Evolutionary conservation across 2,797 vertebrate species (phyloP).

Genomic region (Bradypus variegatus): DNA sequence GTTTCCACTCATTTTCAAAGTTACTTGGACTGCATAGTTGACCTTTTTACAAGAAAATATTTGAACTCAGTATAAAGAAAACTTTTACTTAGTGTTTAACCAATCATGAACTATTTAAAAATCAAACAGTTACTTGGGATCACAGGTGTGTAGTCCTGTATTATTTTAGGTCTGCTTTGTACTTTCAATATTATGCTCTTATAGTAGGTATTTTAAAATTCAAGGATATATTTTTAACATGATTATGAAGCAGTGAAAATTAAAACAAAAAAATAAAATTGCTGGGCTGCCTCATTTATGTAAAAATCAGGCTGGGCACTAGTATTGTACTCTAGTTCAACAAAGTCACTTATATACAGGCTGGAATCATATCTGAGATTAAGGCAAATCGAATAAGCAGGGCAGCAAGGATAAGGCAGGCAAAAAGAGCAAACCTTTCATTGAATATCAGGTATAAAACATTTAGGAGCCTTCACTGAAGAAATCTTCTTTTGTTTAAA

Average conservation of each 20-base stretch:
- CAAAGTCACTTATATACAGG: neutral
- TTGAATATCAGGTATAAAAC: slow-evolving; percentile 45
- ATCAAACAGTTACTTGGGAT: neutral
- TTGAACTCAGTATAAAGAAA: neutral
- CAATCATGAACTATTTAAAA: neutral
- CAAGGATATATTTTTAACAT: neutral
- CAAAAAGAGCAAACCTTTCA: slow-evolving; percentile 45
- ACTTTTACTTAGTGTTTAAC: neutral
- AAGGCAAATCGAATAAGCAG: slow-evolving; percentile 7
- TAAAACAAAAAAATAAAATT: neutral
- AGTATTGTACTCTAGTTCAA: neutral
- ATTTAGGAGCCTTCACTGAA: slow-evolving; percentile 31
- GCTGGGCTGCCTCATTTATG: neutral
- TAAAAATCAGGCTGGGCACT: neutral
- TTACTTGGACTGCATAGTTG: neutral
- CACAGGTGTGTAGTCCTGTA: neutral
- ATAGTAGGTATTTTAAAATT: neutral
- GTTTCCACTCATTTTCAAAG: neutral
- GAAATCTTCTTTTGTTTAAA: slow-evolving; percentile 58
- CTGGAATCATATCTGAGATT: neutral
- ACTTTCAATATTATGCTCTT: neutral
- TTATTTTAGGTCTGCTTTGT: neutral
- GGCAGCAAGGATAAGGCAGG: neutral
- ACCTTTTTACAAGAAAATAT: neutral
- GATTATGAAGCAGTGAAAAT: neutral